Evolutionary conservation across 2,888 invertebrate species (phyloP).

Genomic region (Palloptera scutellata): DNA sequence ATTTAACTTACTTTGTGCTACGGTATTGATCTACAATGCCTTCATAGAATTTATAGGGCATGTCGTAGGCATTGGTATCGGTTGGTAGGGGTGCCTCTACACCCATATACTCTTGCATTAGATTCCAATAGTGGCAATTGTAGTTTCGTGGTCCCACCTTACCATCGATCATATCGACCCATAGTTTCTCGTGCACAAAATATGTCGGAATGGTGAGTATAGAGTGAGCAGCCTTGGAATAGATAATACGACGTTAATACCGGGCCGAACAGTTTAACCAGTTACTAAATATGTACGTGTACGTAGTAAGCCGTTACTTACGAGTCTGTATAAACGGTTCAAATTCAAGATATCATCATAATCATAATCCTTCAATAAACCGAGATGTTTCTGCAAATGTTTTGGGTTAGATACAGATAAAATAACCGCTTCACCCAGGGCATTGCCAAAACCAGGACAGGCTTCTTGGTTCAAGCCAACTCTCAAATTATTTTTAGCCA

Average conservation of each 20-base stretch:
- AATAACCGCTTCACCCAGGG: slow-evolving; percentile 52
- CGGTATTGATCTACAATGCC: slow-evolving; percentile 47
- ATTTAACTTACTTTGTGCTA: slow-evolving; percentile 46
- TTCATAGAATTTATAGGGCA: slow-evolving; percentile 75
- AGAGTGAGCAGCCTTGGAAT: slow-evolving; percentile 72
- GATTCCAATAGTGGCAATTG: slow-evolving; percentile 72
- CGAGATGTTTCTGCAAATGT: slow-evolving; percentile 67
- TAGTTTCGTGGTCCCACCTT: slow-evolving; percentile 67
- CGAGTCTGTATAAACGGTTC: slow-evolving; percentile 46
- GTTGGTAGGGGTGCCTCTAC: slow-evolving; percentile 70
- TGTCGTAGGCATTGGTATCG: slow-evolving; percentile 72
- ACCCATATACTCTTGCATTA: slow-evolving; percentile 70
- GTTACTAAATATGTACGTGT: not conserved
- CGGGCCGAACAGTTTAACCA: not conserved
- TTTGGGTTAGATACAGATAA: slow-evolving; percentile 72
- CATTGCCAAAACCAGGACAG: slow-evolving; percentile 54
- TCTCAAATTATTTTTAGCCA: slow-evolving; percentile 44
- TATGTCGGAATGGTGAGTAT: slow-evolving; percentile 74
- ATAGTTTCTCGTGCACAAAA: slow-evolving; percentile 74
- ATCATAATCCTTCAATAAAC: slow-evolving; percentile 40
- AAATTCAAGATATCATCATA: slow-evolving; percentile 47
- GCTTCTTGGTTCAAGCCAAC: slow-evolving; percentile 52
- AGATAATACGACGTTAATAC: not conserved
- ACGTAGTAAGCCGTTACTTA: slow-evolving; percentile 25
- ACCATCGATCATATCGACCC: slow-evolving; percentile 70